Evolutionary conservation across 2,888 invertebrate genomes (phyloP).

Genomic region (Caenorhabditis sp.): DNA sequence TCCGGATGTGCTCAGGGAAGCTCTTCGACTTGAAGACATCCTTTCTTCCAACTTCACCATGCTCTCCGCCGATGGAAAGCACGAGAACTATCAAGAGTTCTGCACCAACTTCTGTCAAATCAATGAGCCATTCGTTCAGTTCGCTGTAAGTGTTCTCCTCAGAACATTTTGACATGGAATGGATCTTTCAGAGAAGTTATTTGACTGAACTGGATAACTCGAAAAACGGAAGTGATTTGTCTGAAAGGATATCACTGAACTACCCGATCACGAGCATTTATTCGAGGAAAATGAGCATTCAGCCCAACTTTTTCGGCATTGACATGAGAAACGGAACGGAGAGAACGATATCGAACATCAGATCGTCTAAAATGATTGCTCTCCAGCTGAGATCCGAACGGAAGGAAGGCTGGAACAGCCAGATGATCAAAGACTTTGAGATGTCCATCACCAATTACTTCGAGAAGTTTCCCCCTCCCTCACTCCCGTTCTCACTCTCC

Average conservation of each 20-base stretch:
- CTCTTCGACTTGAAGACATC: slow-evolving; percentile 39
- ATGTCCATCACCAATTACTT: slow-evolving; percentile 73
- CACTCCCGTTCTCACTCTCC: background rate
- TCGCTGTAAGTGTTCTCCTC: slow-evolving; percentile 71
- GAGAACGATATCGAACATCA: slow-evolving; percentile 59
- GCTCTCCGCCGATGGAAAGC: slow-evolving; percentile 55
- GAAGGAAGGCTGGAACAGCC: slow-evolving; percentile 71
- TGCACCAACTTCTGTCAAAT: slow-evolving; percentile 76
- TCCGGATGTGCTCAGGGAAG: slow-evolving; percentile 66
- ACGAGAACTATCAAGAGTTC: slow-evolving; percentile 71
- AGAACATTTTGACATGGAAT: no score
- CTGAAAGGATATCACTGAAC: slow-evolving; percentile 64
- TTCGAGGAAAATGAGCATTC: slow-evolving; percentile 71
- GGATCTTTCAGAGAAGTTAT: slow-evolving; percentile 55
- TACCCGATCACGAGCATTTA: slow-evolving; percentile 74
- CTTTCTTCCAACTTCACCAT: slow-evolving; percentile 25
- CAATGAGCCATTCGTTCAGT: slow-evolving; percentile 76
- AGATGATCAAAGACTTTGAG: slow-evolving; percentile 73
- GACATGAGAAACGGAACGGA: slow-evolving; percentile 54
- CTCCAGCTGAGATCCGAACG: slow-evolving; percentile 73
- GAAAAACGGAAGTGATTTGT: slow-evolving; percentile 32
- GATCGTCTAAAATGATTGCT: slow-evolving; percentile 65
- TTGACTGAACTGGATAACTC: slow-evolving; percentile 38
- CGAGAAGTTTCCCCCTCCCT: slow-evolving; percentile 56
- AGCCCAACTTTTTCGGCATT: slow-evolving; percentile 76